Evolutionary conservation across 2,888 invertebrate genomes (phyloP), one percentile per base, ranked within the genome.

Genomic region (Drosophila kambysellisi): DNA sequence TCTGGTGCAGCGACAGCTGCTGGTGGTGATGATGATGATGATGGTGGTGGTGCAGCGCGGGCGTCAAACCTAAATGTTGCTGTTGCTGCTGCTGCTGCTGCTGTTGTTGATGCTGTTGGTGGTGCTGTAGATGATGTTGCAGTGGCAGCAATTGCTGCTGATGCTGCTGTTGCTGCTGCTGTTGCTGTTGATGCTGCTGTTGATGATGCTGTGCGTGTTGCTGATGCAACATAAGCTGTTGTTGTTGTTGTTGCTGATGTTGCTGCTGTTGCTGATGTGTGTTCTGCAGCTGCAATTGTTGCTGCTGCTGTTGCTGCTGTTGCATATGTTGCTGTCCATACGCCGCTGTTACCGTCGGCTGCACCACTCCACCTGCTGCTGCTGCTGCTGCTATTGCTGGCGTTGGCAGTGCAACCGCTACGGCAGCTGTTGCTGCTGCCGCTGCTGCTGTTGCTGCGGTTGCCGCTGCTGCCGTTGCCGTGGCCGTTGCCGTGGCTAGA

Each of bases 401-500:
- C 73, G 72, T 65, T 60, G 76, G 79, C 30, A 81, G 51, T 9
- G 74, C 79, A 25, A 70, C 78, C 74, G 79, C 65, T 56, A 84
- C 60, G 73, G 89, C 66, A 30, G 86, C 59, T 53, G 91, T 69
- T 59, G 91, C 79, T 62, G 91, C 66, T 67, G 91, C 56, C 37
- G 90, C 69, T 71, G 91, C 74, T 57, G 91, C 66, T 54, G 91
- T 77, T 48, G 91, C 77, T 71, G 91, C 74, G 56, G 92, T 78
- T 59, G 91, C 81, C 41, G 91, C 85, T 46, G 90, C 59, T 57
- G 89, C 85, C n/a, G 88, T 79, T 25, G 91, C 91, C 63, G 87
- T 88, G 29, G 90, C 91, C 41, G 92, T 91, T 64, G 92, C 92
- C 69, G 92, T 91, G 54, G 92, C 91, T 84, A 92, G 80, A 79